Evolutionary conservation across 2,888 invertebrate species (phyloP).

Genomic region (Aproaerema taeniolella): DNA sequence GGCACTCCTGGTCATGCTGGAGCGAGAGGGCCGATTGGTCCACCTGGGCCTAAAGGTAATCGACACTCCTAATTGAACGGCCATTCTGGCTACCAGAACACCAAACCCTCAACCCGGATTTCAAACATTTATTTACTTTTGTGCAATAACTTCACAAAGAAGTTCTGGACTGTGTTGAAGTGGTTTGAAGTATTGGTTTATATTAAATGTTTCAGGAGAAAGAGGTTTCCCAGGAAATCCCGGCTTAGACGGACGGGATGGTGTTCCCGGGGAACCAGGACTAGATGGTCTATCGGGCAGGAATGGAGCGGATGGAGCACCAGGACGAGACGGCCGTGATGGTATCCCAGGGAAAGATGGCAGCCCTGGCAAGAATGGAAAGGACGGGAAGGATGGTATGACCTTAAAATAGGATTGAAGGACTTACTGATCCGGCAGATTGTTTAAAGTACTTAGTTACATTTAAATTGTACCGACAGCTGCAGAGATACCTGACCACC

Average conservation of each 20-base stretch:
- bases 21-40: slow-evolving; percentile 79
- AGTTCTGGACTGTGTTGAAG: too few species aligned
- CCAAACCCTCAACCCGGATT: too few species aligned
- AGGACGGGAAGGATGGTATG: slow-evolving; percentile 66
- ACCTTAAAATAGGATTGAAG: neutral
- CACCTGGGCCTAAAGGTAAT: slow-evolving; percentile 79
- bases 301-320: slow-evolving; percentile 88
- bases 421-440: neutral
- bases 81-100: too few species aligned
- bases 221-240: slow-evolving; percentile 83
- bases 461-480: too few species aligned
- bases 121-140: too few species aligned
- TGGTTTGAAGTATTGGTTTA: too few species aligned
- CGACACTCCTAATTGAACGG: too few species aligned
- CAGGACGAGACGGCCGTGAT: slow-evolving; percentile 86
- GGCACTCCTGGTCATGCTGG: slow-evolving; percentile 86
- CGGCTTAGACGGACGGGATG: slow-evolving; percentile 91
- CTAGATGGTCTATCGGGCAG: slow-evolving; percentile 91
- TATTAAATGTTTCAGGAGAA: slow-evolving; percentile 79
- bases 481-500: too few species aligned
- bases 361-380: slow-evolving; percentile 81
- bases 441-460: too few species aligned
- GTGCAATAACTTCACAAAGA: too few species aligned
- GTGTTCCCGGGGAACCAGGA: slow-evolving; percentile 94
- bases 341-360: slow-evolving; percentile 83